Conservation (phyloP, 2,113 vertebrate species). For the Bos javanicus region DNA sequence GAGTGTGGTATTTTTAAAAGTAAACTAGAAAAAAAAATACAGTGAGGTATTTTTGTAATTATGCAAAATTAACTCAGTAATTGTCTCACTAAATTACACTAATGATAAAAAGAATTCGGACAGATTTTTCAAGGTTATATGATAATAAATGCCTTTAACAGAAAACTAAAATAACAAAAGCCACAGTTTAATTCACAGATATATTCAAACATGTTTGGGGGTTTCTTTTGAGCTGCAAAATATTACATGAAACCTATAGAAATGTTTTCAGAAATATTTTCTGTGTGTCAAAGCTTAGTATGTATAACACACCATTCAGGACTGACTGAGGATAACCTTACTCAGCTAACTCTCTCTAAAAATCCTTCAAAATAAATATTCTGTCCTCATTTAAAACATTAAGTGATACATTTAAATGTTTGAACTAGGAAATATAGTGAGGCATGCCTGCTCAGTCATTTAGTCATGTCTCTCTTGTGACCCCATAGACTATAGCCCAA, state of each 20-base stretch:
- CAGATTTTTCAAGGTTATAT: slow-evolving; percentile 37
- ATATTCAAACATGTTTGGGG: background rate
- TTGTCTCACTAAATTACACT: slow-evolving; percentile 37
- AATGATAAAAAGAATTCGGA: slow-evolving; percentile 15
- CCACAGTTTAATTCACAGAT: background rate
- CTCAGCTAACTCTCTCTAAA: background rate
- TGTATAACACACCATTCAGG: background rate
- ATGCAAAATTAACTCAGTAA: slow-evolving; percentile 48
- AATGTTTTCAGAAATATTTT: background rate
- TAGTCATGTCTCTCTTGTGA: background rate
- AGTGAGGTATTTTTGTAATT: background rate
- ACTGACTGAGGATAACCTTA: background rate
- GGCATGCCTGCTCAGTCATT: background rate
- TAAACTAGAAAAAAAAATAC: slow-evolving; percentile 22
- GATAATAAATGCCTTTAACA: slow-evolving; percentile 2
- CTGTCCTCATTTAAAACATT: background rate
- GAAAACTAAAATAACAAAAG: slow-evolving; percentile 3
- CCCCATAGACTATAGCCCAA: background rate
- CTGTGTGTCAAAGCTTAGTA: background rate
- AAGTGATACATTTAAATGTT: background rate
- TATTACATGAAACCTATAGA: background rate
- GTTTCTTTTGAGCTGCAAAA: background rate
- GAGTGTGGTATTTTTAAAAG: background rate
- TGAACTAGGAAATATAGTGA: background rate
- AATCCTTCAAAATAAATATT: background rate